phyloP scores from a whole-genome alignment of 1,140 invertebrate genomes.

The Magallana ariakensis region DNA sequence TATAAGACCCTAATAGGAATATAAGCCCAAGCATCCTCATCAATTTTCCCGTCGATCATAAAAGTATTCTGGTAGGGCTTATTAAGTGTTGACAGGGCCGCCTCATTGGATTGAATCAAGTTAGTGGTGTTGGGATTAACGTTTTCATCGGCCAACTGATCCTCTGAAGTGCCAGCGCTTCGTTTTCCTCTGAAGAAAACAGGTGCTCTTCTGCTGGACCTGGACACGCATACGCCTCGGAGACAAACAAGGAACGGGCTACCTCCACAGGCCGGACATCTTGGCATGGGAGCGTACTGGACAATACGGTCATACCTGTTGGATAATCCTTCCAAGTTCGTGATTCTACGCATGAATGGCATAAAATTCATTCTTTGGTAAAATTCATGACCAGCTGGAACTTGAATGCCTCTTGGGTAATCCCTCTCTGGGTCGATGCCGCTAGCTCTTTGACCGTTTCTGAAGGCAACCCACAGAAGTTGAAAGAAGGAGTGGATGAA shows the following conservation, averaged over 20 bases:
- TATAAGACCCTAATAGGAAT: conserved; percentile 51
- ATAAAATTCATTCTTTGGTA: conserved; percentile 37
- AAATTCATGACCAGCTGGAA: conserved; percentile 26
- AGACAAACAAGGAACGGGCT: not conserved
- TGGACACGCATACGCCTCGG: conserved; percentile 22
- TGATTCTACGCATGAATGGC: conserved; percentile 13
- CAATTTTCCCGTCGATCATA: conserved; percentile 42
- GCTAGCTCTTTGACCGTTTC: conserved; percentile 21
- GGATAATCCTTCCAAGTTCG: conserved; percentile 49
- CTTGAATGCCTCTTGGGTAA: conserved; percentile 24
- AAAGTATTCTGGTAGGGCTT: conserved; percentile 50
- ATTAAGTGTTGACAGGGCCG: conserved; percentile 7
- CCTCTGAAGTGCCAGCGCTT: not conserved
- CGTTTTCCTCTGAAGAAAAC: conserved; percentile 36
- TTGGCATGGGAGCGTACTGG: conserved; percentile 47
- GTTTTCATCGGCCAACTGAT: conserved; percentile 4
- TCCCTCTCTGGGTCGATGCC: conserved; percentile 46
- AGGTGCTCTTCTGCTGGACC: not conserved
- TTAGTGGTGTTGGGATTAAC: conserved; percentile 13
- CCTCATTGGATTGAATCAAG: conserved; percentile 16
- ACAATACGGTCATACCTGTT: conserved; percentile 42
- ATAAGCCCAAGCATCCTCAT: conserved; percentile 47
- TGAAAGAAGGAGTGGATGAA: conserved; percentile 35
- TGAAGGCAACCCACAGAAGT: conserved; percentile 41
- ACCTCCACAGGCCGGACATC: conserved; percentile 49